Base-by-base conservation (phyloP, 2,113 vertebrate genomes). In the Globicephala melas region DNA sequence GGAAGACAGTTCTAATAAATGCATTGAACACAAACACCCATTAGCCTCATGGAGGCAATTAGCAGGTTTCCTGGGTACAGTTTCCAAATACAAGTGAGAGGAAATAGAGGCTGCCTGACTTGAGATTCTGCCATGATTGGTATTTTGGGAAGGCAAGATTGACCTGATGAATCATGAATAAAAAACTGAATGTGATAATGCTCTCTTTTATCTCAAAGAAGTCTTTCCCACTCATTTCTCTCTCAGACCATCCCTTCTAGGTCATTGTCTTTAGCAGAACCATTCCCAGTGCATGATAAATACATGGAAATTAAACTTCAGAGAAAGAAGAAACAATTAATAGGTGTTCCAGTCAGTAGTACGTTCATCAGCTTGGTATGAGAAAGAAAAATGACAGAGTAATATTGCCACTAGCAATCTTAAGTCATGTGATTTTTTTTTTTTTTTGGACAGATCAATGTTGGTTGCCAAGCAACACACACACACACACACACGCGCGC, bases 381-480 rank as follows among this genome's bases (percentile, higher is more conserved):
- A 98, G 98, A 98, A 98, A 99, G 98, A 99, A 98, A 99, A 99
- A 99, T 98, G 98, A 99, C 98, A 98, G 98, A 98, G 98, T 98
- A 98, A 98, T 98, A 98, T 98, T 97, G 99, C 99, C 98, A 99
- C 98, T 90, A 99, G 99, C 99, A 98, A 98, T 98, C 98, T 96
- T 98, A 98, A 98, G 98, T 99, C 98, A 99, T 98, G 98, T 98
- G 98, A 98, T 96, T 98, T 98, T 98, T 98, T 98, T 98, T n/a
- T 93, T 97, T 94, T 96, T 96, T 94, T 94, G 62, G 96, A 98
- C 95, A 94, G 98, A 99, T 99, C 98, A 98, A 99, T 99, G 98
- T 98, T 97, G 97, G 99, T 99, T 99, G 99, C 99, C 97, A 99
- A 98, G 99, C 98, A 99, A 99, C 98, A 98, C 97, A 98, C 96